These are phyloP conservation scores for Drosophila pandora DNA, from an alignment of 1,140 invertebrate species.

Conservation along the genomic window DNA sequence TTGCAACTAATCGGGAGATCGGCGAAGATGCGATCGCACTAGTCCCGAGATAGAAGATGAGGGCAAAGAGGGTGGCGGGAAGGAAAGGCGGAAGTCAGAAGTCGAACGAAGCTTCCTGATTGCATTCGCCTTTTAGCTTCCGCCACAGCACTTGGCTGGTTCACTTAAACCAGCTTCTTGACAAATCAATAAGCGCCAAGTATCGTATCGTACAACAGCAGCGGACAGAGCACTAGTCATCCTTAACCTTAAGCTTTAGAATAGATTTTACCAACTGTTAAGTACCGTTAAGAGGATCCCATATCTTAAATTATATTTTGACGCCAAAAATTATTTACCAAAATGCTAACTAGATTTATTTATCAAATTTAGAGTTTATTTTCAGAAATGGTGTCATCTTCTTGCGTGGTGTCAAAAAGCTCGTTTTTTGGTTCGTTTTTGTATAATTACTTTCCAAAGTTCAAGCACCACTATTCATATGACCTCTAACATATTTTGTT, in stretches of 20 bases:
- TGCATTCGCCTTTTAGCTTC: constrained; percentile 55
- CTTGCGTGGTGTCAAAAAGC: background rate
- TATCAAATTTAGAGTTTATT: no score
- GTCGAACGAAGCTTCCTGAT: constrained; percentile 54
- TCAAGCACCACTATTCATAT: constrained; percentile 20
- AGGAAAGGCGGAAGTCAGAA: constrained; percentile 67
- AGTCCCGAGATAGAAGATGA: background rate
- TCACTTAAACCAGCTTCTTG: constrained; percentile 54
- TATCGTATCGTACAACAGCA: constrained; percentile 37
- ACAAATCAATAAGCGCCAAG: constrained; percentile 70
- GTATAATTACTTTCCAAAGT: background rate
- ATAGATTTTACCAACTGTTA: background rate
- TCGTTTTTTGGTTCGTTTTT: no score
- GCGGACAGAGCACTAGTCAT: background rate
- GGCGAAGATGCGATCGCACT: background rate
- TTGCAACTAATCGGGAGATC: constrained; percentile 7
- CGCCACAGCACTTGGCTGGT: constrained; percentile 31
- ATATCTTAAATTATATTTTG: background rate
- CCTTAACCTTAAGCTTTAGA: background rate
- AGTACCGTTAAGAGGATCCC: background rate
- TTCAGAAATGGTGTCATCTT: constrained; percentile 1
- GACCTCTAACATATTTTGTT: constrained; percentile 18
- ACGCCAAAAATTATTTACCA: background rate
- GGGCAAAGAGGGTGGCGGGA: background rate
- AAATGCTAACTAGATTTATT: no score